phyloP scores from a whole-genome alignment of 1,140 invertebrate genomes.

The Hylyphantes graminicola region DNA sequence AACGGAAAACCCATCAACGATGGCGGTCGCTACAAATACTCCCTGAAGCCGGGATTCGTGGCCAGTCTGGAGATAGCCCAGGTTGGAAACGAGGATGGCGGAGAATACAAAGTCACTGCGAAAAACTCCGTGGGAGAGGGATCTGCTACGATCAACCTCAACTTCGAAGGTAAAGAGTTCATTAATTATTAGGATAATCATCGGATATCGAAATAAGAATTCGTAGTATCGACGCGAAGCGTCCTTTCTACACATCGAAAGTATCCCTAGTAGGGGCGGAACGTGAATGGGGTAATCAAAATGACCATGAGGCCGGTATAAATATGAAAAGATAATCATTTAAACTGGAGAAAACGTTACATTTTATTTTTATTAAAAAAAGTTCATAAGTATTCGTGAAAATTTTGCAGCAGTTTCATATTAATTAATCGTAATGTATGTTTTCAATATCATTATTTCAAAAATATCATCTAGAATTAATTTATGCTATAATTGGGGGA shows the following conservation, averaged over 20 bases:
- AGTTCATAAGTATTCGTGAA: too few relatives aligned
- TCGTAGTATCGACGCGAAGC: background rate
- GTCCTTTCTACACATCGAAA: too few relatives aligned
- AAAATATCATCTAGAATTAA: too few relatives aligned
- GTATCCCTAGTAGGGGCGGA: background rate
- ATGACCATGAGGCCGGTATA: background rate
- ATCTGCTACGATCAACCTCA: conserved; percentile 93
- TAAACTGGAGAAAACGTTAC: too few relatives aligned
- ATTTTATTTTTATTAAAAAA: too few relatives aligned
- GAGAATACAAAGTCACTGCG: conserved; percentile 92
- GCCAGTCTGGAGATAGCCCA: conserved; percentile 84
- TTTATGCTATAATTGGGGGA: too few relatives aligned
- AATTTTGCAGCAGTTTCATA: too few relatives aligned
- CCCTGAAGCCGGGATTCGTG: conserved; percentile 72
- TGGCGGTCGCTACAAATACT: conserved; percentile 58
- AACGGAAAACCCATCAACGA: conserved; percentile 43
- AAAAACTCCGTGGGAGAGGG: conserved; percentile 93
- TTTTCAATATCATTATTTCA: too few relatives aligned
- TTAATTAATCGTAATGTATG: too few relatives aligned
- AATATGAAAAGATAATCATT: background rate
- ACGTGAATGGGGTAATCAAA: background rate
- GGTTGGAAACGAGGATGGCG: conserved; percentile 86
- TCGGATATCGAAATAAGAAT: background rate
- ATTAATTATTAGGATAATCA: background rate
- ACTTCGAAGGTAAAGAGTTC: conserved; percentile 79